These are phyloP conservation scores for Perca flavescens DNA, from an alignment of 2,113 vertebrate species.

Conservation along the genomic window DNA sequence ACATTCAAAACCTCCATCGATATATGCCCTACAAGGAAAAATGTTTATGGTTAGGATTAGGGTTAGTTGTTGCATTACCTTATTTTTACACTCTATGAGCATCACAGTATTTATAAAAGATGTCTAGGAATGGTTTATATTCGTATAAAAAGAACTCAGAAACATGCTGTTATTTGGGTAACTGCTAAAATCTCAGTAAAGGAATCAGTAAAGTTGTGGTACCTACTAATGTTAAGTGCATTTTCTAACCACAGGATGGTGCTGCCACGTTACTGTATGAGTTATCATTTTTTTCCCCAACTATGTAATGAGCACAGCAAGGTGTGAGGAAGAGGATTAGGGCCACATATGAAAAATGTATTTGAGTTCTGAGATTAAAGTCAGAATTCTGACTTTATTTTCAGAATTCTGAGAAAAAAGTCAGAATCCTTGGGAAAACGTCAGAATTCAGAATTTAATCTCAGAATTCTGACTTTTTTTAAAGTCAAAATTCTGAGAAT, in stretches of 20 bases:
- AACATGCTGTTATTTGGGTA: no score
- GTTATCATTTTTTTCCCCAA: not conserved
- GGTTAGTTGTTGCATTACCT: not conserved
- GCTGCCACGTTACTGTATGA: not conserved
- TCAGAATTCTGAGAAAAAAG: no score
- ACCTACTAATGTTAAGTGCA: not conserved
- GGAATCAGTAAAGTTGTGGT: no score
- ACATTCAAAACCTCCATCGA: not conserved
- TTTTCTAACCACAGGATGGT: slow-evolving; percentile 27
- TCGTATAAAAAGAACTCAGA: not conserved
- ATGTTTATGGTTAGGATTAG: not conserved
- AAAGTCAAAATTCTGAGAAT: no score
- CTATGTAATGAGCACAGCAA: not conserved
- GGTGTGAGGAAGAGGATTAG: not conserved
- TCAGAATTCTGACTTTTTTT: no score
- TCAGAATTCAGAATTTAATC: no score
- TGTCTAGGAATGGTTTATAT: not conserved
- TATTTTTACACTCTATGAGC: not conserved
- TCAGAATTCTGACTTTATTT: no score
- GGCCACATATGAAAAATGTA: no score
- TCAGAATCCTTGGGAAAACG: no score
- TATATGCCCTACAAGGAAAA: not conserved
- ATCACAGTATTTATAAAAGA: not conserved
- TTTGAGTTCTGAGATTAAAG: no score
- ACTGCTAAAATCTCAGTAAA: not conserved